A percentile compares a stretch with the other conserved stretches of the same genome.
These are phyloP conservation scores for Cyanoramphus novaezelandiae DNA, from an alignment of 2,113 vertebrate species.

Conservation along the genomic window DNA sequence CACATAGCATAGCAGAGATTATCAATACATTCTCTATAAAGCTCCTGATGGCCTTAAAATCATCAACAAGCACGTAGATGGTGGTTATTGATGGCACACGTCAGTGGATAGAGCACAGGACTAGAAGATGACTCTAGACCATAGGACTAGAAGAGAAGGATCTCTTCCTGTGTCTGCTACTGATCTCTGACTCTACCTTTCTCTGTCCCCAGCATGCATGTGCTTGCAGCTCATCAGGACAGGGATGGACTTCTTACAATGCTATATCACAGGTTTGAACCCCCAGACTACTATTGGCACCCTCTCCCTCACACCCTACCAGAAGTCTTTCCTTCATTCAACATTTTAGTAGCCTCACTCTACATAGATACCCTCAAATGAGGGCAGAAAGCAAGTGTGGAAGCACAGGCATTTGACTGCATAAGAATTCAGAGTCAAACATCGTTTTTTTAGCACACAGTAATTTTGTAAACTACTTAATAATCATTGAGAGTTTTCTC, in stretches of 20 bases:
- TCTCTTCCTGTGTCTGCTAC: not conserved
- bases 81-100: not conserved
- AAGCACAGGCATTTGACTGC: not conserved
- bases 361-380: not conserved
- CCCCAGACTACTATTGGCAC: not conserved
- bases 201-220: not conserved
- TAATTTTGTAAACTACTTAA: slow-evolving; percentile 26
- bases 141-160: not conserved
- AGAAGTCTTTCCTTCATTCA: not conserved
- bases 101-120: not conserved
- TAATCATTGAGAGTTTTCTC: not conserved
- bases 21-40: not conserved
- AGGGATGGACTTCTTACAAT: not conserved
- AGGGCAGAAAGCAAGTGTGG: not conserved
- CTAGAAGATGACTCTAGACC: not conserved
- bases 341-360: not conserved
- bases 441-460: not conserved
- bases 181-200: not conserved
- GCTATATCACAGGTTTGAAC: not conserved
- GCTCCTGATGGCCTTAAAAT: not conserved
- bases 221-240: not conserved
- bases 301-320: not conserved
- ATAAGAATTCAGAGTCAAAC: not conserved
- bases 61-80: not conserved
- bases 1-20: not conserved